Base-by-base conservation (phyloP, 2,113 vertebrate species). In the Nesogale talazaci region DNA sequence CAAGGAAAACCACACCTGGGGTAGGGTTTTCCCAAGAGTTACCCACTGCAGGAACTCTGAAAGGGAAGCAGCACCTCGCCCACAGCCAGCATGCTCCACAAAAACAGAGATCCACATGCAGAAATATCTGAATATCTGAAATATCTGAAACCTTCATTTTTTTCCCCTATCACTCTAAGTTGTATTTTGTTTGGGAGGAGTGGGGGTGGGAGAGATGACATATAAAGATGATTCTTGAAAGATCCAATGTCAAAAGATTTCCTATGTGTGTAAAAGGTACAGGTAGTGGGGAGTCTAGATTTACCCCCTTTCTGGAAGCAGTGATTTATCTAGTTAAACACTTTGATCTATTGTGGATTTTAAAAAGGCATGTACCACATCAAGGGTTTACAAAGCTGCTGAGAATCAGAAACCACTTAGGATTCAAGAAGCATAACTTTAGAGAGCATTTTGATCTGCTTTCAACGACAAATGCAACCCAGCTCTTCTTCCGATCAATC, bases 91-190 rank as follows among this genome's bases (percentile, higher is more conserved):
- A 46, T 23, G 16, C 76, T n/a, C n/a, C 23, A 20, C 38, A 77
- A 25, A 56, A 82, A 76, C 31, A 10, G 67, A 69, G 42, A 31
- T 12, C 63, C 46, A 57, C 19, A 52, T 65, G 34, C 63, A 86
- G 69, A 16, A 15, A 25, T 1, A 19, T 2, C 34, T 76, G 67
- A 34, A 1, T n/a, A n/a, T n/a, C n/a, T n/a, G n/a, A n/a, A n/a
- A n/a, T n/a, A n/a, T 83, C 9, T 3, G 36, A 92, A 86, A 38
- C 25, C 69, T 80, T n/a, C 80, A 23, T 31, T 82, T n/a, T 89
- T 31, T 82, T n/a, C 86, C 56, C 40, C 2, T 29, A 29, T 40
- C 27, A 29, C 75, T 46, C 75, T 76, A 76, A 76, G 5, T 14
- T 42, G 40, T 29, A 9, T 56, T 69, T 83, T 36, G 3, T 22